Percentiles rank a stretch among this genome's conserved stretches.
Conservation (phyloP, 2,113 vertebrate species). For the Cheilinus undulatus region DNA sequence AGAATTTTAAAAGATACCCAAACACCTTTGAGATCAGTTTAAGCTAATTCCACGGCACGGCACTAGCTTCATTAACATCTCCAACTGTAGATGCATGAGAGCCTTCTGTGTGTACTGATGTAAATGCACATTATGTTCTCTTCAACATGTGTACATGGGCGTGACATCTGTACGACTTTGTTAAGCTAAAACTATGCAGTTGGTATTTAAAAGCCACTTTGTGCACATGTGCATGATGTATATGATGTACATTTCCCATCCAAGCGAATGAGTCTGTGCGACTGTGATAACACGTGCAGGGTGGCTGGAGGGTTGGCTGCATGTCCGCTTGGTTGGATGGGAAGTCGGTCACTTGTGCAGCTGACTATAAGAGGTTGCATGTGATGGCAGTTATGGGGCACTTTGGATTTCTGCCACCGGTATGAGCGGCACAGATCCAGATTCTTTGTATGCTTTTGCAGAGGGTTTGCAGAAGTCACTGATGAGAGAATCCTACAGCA, state of each 20-base stretch:
- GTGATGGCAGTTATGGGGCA: constrained; percentile 27
- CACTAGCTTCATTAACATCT: background rate
- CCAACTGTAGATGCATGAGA: background rate
- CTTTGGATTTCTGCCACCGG: constrained; percentile 51
- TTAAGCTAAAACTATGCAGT: constrained; percentile 12
- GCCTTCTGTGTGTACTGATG: background rate
- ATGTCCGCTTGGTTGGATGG: constrained; percentile 14
- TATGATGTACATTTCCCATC: constrained; percentile 20
- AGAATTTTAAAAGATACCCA: background rate
- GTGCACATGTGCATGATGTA: constrained; percentile 39
- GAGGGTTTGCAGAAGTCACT: constrained; percentile 38
- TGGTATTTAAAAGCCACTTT: constrained; percentile 43
- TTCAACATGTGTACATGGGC: constrained; percentile 14
- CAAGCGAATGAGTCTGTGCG: constrained; percentile 1
- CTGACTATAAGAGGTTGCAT: constrained; percentile 25
- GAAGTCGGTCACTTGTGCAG: constrained; percentile 22
- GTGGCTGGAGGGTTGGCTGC: constrained; percentile 38
- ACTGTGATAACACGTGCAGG: constrained; percentile 11
- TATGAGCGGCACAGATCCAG: constrained; percentile 46
- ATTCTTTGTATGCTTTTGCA: constrained; percentile 33
- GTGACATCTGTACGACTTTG: constrained; percentile 23
- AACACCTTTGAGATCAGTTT: background rate
- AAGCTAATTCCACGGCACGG: background rate
- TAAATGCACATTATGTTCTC: constrained; percentile 26
- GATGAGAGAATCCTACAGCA: constrained; percentile 44